These are phyloP conservation scores for Cavia porcellus DNA, from an alignment of 2,113 vertebrate species.

Conservation along the genomic window DNA sequence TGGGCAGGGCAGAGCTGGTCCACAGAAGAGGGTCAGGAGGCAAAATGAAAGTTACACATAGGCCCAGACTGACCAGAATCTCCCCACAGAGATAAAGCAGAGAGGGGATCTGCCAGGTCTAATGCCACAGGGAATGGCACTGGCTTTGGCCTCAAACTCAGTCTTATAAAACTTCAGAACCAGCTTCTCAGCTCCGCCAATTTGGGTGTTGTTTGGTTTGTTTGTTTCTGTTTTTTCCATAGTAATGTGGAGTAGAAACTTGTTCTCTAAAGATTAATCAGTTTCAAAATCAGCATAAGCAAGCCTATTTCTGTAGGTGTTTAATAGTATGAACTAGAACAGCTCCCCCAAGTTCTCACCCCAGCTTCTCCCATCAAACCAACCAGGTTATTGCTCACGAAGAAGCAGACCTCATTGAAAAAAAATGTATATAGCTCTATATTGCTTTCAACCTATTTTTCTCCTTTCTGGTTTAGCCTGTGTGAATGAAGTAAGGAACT, in stretches of 20 bases:
- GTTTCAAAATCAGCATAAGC: conserved; percentile 23
- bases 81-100: not conserved
- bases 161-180: conserved; percentile 14
- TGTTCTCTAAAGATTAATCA: not conserved
- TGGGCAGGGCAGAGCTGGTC: accelerated
- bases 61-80: not conserved
- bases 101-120: not conserved
- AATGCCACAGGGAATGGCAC: no score
- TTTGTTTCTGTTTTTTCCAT: not conserved
- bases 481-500: not conserved
- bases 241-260: not conserved
- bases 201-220: not conserved
- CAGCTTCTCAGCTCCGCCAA: not conserved
- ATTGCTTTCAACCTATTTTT: not conserved
- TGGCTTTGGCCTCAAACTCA: not conserved
- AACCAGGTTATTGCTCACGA: not conserved
- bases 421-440: not conserved
- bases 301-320: not conserved
- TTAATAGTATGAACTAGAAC: not conserved
- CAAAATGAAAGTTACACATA: not conserved
- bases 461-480: not conserved
- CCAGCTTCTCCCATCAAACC: not conserved
- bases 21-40: not conserved
- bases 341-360: not conserved
- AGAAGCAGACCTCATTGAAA: not conserved